Percentiles rank a stretch among this genome's conserved stretches.
Conservation (phyloP, 2,797 vertebrate species). For the Danionella dracula region DNA sequence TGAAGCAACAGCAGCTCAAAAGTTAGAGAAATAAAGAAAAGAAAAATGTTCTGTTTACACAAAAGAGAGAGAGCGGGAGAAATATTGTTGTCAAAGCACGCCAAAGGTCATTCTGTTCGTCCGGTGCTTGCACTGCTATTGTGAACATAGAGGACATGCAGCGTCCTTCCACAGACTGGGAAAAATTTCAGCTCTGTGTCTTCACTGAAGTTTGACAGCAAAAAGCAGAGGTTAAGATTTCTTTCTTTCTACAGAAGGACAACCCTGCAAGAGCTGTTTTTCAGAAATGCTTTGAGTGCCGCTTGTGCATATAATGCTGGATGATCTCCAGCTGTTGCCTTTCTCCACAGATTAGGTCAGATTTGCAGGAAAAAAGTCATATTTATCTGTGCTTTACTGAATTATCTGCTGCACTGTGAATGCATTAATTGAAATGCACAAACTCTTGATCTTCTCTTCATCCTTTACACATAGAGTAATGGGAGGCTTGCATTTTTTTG, state of each 20-base stretch:
- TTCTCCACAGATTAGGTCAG: not conserved
- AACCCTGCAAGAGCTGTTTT: not conserved
- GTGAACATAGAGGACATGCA: not conserved
- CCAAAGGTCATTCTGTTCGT: slow-evolving; percentile 17
- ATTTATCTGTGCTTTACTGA: not conserved
- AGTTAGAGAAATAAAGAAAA: not conserved
- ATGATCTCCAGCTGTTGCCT: not conserved
- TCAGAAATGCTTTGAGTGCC: not conserved
- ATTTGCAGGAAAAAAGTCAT: not conserved
- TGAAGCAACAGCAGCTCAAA: slow-evolving; percentile 20
- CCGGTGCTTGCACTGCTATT: slow-evolving; percentile 5
- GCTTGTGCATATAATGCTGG: not conserved
- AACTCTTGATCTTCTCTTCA: not conserved
- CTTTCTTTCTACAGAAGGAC: not conserved
- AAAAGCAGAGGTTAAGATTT: slow-evolving; percentile 12
- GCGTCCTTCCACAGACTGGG: not conserved
- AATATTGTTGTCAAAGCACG: slow-evolving; percentile 8
- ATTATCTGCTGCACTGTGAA: not conserved
- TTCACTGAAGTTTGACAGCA: not conserved
- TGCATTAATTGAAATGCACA: not conserved
- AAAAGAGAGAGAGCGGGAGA: not conserved
- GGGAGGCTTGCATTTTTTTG: not conserved
- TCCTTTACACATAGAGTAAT: not conserved
- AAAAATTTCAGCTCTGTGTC: slow-evolving; percentile 7
- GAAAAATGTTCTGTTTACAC: not conserved